Conservation (phyloP, 1,140 invertebrate species). For the Lineus longissimus region DNA sequence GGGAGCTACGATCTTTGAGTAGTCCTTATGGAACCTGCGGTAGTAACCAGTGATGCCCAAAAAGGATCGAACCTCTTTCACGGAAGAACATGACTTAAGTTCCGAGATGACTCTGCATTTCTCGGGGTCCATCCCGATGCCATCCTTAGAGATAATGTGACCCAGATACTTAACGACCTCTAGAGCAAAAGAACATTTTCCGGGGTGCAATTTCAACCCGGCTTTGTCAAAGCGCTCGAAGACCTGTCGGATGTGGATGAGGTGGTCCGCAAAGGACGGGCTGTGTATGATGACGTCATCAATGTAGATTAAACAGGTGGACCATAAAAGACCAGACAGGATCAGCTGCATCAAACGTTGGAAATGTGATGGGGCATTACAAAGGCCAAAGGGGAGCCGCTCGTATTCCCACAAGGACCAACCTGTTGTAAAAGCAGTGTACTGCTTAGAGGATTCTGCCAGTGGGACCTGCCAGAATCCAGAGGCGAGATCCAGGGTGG, state of each 20-base stretch:
- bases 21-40: conserved; percentile 22
- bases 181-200: conserved; percentile 51
- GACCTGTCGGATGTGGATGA: conserved; percentile 42
- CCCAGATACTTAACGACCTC: conserved; percentile 48
- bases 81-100: conserved; percentile 8
- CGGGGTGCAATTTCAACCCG: conserved; percentile 49
- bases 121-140: conserved; percentile 12
- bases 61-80: conserved; percentile 17
- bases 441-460: conserved; percentile 11
- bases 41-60: conserved; percentile 24
- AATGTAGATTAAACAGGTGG: conserved; percentile 48
- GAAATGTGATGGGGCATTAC: conserved; percentile 18
- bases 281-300: conserved; percentile 56
- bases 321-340: conserved; percentile 28
- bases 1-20: conserved; percentile 14
- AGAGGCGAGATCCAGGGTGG: background rate
- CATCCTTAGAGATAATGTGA: conserved; percentile 22
- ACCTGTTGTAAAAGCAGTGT: conserved; percentile 22
- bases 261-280: conserved; percentile 47
- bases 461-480: background rate
- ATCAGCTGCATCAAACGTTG: conserved; percentile 27
- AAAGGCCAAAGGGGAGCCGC: conserved; percentile 21
- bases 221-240: conserved; percentile 42
- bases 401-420: conserved; percentile 21
- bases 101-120: conserved; percentile 13